Conservation (phyloP, 2,113 vertebrate species). For the Spea multiplicata region DNA sequence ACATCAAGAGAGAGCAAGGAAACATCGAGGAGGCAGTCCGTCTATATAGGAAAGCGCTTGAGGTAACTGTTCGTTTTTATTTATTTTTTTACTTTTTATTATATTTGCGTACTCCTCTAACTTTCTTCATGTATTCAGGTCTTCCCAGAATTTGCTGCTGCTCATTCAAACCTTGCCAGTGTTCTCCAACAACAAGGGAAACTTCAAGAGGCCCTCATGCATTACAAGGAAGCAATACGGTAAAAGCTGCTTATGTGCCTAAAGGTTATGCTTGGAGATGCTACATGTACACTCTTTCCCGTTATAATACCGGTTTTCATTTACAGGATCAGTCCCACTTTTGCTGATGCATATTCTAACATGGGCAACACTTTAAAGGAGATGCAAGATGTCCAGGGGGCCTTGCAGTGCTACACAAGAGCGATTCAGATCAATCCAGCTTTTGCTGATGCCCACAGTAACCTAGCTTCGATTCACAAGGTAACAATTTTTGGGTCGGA, state of each 20-base stretch:
- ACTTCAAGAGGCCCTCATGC: constrained; percentile 96
- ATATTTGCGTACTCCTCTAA: constrained; percentile 4
- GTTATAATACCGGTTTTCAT: constrained; percentile 11
- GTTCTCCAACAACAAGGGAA: constrained; percentile 97
- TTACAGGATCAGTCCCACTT: constrained; percentile 92
- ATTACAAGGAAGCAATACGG: constrained; percentile 99
- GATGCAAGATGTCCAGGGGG: constrained; percentile 98
- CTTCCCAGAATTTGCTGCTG: constrained; percentile 97
- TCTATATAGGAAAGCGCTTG: constrained; percentile 93
- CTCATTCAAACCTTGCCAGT: constrained; percentile 96
- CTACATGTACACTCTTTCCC: background rate
- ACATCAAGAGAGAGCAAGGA: constrained; percentile 96
- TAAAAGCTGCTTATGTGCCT: constrained; percentile 50
- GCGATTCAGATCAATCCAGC: constrained; percentile 99
- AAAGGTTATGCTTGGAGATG: background rate
- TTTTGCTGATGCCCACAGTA: constrained; percentile 97
- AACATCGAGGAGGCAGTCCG: constrained; percentile 97
- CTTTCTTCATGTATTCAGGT: constrained; percentile 67
- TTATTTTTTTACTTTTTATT: background rate
- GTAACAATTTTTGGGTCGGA: constrained; percentile 57
- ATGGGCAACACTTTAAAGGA: constrained; percentile 99
- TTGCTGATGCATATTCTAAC: constrained; percentile 97
- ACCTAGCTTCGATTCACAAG: constrained; percentile 97
- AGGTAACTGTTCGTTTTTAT: constrained; percentile 65
- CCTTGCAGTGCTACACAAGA: constrained; percentile 95